phyloP scores from a whole-genome alignment of 1,140 invertebrate genomes.

The Sminthurinus signatus region DNA sequence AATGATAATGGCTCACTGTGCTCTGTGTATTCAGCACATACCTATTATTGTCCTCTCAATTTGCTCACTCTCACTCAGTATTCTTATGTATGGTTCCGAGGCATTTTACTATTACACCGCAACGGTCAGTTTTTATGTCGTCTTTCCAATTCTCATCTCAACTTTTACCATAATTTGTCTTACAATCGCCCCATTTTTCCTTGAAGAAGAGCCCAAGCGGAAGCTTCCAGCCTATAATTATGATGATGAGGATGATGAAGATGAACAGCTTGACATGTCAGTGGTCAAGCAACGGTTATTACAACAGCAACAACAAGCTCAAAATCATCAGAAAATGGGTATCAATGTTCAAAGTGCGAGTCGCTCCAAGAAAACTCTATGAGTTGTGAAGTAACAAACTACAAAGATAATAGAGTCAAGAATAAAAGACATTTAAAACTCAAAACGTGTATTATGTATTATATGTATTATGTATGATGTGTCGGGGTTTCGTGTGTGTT shows the following conservation, averaged over 20 bases:
- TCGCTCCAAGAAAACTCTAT: slow-evolving; percentile 24
- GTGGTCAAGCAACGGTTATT: slow-evolving; percentile 21
- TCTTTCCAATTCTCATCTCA: slow-evolving; percentile 37
- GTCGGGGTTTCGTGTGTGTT: too few species aligned
- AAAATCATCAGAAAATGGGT: neutral
- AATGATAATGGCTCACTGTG: slow-evolving; percentile 38
- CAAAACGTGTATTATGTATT: too few species aligned
- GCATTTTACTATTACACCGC: slow-evolving; percentile 40
- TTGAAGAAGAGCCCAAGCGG: slow-evolving; percentile 31
- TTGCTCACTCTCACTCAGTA: slow-evolving; percentile 26
- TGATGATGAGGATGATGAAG: slow-evolving; percentile 31
- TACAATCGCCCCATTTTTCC: slow-evolving; percentile 34
- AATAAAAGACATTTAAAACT: too few species aligned
- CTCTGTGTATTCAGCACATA: slow-evolving; percentile 37
- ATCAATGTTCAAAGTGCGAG: slow-evolving; percentile 9
- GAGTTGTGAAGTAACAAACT: too few species aligned
- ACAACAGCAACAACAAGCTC: slow-evolving; percentile 9
- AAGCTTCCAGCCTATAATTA: neutral
- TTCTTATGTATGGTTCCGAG: slow-evolving; percentile 37
- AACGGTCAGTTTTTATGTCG: slow-evolving; percentile 30
- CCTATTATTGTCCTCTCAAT: slow-evolving; percentile 36
- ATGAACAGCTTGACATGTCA: slow-evolving; percentile 19
- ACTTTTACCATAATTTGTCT: slow-evolving; percentile 38
- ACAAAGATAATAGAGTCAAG: neutral
- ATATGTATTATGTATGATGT: too few species aligned